A percentile compares a stretch with the other conserved stretches of the same genome.
These are phyloP conservation scores for Mythimna ferrago DNA, from an alignment of 2,888 invertebrate species.

Conservation along the genomic window DNA sequence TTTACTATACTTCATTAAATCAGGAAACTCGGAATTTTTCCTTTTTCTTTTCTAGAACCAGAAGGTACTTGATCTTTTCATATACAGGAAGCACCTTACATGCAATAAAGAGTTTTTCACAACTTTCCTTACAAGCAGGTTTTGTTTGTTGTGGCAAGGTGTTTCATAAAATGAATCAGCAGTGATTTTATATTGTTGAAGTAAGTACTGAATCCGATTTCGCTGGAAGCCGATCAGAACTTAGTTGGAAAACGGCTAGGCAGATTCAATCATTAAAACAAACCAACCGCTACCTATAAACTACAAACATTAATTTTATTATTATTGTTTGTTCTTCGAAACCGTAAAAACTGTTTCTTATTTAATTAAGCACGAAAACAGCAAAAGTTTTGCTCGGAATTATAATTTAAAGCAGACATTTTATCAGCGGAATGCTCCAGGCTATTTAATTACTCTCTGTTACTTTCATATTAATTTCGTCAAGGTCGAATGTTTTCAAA, in stretches of 20 bases:
- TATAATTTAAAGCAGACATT: constrained; percentile 63
- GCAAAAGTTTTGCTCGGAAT: constrained; percentile 60
- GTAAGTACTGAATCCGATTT: no score
- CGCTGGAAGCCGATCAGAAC: no score
- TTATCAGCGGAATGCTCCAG: constrained; percentile 57
- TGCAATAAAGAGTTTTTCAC: no score
- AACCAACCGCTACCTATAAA: neutral
- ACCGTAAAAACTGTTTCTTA: constrained; percentile 42
- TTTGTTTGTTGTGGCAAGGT: no score
- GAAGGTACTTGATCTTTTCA: no score
- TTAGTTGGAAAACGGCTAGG: neutral
- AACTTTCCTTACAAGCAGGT: no score
- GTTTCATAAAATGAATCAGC: no score
- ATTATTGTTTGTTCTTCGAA: constrained; percentile 20
- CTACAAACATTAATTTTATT: constrained; percentile 24
- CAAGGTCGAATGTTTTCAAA: constrained; percentile 43
- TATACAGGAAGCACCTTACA: no score
- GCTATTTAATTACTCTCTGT: constrained; percentile 62
- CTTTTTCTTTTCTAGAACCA: no score
- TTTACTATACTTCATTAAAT: no score
- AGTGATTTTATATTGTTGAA: no score
- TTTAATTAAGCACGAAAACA: constrained; percentile 61
- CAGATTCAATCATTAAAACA: neutral
- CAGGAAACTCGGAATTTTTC: no score
- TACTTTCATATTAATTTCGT: constrained; percentile 57